Percentiles rank a stretch among this genome's conserved stretches.
Conservation (phyloP, 1,140 invertebrate genomes). For the Diabrotica undecimpunctata region DNA sequence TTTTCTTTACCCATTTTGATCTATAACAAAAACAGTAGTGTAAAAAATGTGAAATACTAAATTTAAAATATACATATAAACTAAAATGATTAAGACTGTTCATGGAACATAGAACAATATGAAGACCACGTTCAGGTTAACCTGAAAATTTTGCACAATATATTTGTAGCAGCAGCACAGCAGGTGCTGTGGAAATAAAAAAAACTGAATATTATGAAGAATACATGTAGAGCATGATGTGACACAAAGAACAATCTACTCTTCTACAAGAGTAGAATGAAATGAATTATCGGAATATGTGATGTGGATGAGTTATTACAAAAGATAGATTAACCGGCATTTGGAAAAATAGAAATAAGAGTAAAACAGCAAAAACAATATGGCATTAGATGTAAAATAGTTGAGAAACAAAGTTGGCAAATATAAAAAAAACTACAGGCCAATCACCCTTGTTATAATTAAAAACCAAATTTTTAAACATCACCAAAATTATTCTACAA, state of each 20-base stretch:
- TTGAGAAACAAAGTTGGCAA: conserved; percentile 1
- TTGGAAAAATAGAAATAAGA: conserved; percentile 10
- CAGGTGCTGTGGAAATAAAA: too few species aligned
- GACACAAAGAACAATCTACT: too few species aligned
- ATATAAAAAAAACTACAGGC: background rate
- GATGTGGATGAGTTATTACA: too few species aligned
- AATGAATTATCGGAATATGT: too few species aligned
- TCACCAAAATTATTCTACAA: too few species aligned
- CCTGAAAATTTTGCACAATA: conserved; percentile 16
- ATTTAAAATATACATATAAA: background rate
- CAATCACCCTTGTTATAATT: background rate
- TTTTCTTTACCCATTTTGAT: conserved; percentile 89
- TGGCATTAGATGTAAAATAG: background rate
- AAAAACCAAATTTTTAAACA: background rate
- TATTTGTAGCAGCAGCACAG: too few species aligned
- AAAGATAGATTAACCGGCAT: too few species aligned
- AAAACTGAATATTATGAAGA: too few species aligned
- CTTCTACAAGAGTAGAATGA: too few species aligned
- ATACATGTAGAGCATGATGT: too few species aligned
- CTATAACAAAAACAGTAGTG: conserved; percentile 29
- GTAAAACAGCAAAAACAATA: conserved; percentile 19
- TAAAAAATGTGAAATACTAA: background rate
- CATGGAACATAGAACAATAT: background rate
- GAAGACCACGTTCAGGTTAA: conserved; percentile 8
- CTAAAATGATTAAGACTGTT: background rate